Conservation (phyloP, 2,888 invertebrate genomes). For the Caenorhabditis sulstoni region DNA sequence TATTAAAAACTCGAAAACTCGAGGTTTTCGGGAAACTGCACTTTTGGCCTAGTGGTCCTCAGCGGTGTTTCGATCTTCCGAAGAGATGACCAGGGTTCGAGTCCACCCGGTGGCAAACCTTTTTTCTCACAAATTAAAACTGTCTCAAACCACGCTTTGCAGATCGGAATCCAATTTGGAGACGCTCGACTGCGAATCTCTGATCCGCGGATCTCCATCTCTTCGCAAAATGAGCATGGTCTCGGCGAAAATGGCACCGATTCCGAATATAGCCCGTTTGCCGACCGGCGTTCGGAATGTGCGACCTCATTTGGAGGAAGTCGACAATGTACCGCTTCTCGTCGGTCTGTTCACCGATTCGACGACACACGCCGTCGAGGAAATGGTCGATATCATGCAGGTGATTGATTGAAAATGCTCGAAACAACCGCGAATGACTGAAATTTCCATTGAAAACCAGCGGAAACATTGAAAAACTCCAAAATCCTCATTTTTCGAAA, state of each 20-base stretch:
- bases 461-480: neutral
- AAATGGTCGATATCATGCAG: slow-evolving; percentile 94
- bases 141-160: neutral
- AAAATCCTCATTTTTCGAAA: no score
- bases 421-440: no score
- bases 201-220: slow-evolving; percentile 56
- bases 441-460: no score
- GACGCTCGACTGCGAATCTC: slow-evolving; percentile 42
- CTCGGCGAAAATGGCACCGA: slow-evolving; percentile 61
- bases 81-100: no score
- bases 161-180: slow-evolving; percentile 54
- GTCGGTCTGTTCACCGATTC: slow-evolving; percentile 98
- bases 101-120: no score
- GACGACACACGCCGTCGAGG: slow-evolving; percentile 90
- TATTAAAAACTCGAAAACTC: no score
- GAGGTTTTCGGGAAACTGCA: no score
- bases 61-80: no score
- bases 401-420: slow-evolving; percentile 39
- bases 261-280: slow-evolving; percentile 82
- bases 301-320: slow-evolving; percentile 84
- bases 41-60: no score
- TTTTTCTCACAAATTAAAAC: no score
- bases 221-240: slow-evolving; percentile 55
- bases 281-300: slow-evolving; percentile 97
- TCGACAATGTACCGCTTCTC: slow-evolving; percentile 96